Evolutionary conservation across 2,113 vertebrate genomes (phyloP).

Genomic region (Shinisaurus crocodilurus): DNA sequence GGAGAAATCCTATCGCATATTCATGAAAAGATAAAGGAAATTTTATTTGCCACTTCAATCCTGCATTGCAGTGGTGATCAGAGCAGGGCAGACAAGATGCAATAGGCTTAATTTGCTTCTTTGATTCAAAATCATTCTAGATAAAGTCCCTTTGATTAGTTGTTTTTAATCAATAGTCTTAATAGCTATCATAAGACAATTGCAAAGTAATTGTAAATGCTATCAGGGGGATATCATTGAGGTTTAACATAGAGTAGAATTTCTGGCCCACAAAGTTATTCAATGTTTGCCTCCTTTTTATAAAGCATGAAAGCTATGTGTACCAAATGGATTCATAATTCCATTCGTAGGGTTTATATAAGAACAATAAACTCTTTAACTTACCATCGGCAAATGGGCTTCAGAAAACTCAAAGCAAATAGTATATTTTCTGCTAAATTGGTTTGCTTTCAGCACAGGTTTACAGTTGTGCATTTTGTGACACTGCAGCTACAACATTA

Average conservation of each 20-base stretch:
- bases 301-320: background rate
- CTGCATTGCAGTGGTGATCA: constrained; percentile 40
- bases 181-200: constrained; percentile 7
- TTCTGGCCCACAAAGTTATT: background rate
- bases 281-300: constrained; percentile 7
- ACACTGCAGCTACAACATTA: background rate
- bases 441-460: background rate
- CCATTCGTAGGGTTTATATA: constrained; percentile 15
- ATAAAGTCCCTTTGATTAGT: background rate
- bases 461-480: background rate
- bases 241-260: background rate
- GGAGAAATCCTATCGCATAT: constrained; percentile 32
- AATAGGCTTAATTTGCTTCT: background rate
- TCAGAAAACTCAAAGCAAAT: background rate
- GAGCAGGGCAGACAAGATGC: background rate
- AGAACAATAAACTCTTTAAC: background rate
- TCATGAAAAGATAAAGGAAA: constrained; percentile 35
- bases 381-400: background rate
- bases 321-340: background rate
- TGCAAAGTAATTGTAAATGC: background rate
- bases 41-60: constrained; percentile 47
- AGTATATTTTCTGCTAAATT: background rate
- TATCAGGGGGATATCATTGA: background rate
- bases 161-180: constrained; percentile 29
- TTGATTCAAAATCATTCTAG: background rate